phyloP scores from a whole-genome alignment of 2,113 vertebrate genomes.

The Siniperca chuatsi region DNA sequence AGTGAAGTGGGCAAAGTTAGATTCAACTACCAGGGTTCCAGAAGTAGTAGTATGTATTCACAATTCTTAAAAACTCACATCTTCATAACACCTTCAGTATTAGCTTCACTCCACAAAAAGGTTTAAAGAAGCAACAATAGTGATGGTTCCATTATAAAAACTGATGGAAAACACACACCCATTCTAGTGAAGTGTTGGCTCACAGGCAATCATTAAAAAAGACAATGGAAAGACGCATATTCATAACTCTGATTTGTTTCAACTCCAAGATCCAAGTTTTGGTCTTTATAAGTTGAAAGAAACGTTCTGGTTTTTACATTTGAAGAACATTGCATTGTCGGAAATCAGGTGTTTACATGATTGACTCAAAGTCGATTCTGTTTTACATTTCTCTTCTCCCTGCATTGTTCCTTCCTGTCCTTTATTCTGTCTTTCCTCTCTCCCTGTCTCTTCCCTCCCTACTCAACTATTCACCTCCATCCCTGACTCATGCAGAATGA shows the following conservation, averaged over 20 bases:
- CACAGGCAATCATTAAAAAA: not conserved
- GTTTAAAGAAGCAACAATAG: not conserved
- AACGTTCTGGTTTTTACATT: not conserved
- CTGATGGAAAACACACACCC: not conserved
- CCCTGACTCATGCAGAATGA: conserved; percentile 87
- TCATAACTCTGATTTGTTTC: not conserved
- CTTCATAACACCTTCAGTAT: not conserved
- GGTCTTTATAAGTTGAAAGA: not conserved
- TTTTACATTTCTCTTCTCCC: not conserved
- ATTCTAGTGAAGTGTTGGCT: not conserved
- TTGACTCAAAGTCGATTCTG: not conserved
- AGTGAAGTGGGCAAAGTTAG: not conserved
- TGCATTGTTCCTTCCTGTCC: not conserved
- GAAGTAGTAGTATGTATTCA: not conserved
- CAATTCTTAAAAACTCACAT: not conserved
- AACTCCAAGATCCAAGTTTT: not conserved
- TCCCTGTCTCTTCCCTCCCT: not conserved
- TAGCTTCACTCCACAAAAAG: not conserved
- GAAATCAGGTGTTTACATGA: not conserved
- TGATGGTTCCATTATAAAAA: not conserved
- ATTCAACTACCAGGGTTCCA: not conserved
- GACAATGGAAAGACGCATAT: not conserved
- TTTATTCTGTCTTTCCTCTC: not conserved
- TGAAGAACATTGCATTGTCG: too few relatives aligned
- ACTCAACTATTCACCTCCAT: not conserved